A percentile compares a stretch with the other conserved stretches of the same genome.
Conservation (phyloP, 2,113 vertebrate species). For the Cephalopholis sonnerati region DNA sequence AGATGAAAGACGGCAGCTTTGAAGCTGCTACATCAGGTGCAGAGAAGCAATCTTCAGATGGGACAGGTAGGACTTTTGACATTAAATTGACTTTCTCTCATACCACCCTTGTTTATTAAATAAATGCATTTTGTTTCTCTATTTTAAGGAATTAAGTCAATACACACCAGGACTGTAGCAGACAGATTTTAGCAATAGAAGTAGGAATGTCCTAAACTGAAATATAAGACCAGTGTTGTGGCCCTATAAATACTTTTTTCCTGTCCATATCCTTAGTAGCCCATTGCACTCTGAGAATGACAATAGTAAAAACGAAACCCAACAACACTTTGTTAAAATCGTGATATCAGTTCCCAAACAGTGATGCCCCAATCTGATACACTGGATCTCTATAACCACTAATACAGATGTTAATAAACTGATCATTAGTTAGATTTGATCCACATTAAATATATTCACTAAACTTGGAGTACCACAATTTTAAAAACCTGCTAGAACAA, state of each 20-base stretch:
- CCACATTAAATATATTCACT: neutral
- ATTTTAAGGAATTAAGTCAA: neutral
- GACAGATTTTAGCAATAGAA: neutral
- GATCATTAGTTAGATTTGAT: neutral
- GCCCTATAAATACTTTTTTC: no score
- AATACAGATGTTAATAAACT: no score
- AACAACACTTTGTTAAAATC: neutral
- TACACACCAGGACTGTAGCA: neutral
- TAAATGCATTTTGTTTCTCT: neutral
- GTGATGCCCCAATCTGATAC: neutral
- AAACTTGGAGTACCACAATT: neutral
- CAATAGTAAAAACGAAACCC: neutral
- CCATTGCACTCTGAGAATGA: neutral
- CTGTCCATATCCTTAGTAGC: neutral
- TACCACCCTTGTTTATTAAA: neutral
- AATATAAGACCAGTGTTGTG: neutral
- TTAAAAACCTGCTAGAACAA: neutral
- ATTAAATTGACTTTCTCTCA: neutral
- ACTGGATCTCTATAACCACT: no score
- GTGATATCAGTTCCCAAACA: neutral
- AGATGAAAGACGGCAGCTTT: constrained; percentile 66
- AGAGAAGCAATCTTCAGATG: neutral
- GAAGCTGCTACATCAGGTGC: constrained; percentile 11
- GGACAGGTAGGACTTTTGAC: constrained; percentile 53
- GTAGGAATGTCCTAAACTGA: neutral